Conservation (phyloP, 2,888 invertebrate species). For the Pachliopta kotzebuea region DNA sequence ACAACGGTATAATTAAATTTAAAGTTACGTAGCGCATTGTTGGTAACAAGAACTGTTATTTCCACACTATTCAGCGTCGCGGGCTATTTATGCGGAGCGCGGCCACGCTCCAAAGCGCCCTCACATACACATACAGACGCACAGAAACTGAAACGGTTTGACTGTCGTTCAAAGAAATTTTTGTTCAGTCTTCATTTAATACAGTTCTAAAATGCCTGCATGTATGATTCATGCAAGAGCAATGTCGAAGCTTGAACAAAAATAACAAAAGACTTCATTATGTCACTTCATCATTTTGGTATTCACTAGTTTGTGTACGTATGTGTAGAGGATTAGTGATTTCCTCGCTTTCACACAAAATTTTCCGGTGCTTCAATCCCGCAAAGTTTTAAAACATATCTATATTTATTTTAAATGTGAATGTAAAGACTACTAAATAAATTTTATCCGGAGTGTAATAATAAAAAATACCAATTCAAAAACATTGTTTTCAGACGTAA, state of each 20-base stretch:
- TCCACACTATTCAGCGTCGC: slow-evolving; percentile 4
- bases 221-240: background rate
- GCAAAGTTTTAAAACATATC: too few species aligned
- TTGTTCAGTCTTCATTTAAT: background rate
- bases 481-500: background rate
- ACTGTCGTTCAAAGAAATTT: background rate
- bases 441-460: too few species aligned
- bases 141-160: slow-evolving; percentile 2
- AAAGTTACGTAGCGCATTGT: slow-evolving; percentile 5
- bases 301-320: too few species aligned
- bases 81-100: slow-evolving; percentile 8
- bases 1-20: slow-evolving; percentile 10
- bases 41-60: slow-evolving; percentile 7
- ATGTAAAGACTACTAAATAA: too few species aligned
- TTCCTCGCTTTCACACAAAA: too few species aligned
- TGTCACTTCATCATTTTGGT: too few species aligned
- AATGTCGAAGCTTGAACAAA: background rate
- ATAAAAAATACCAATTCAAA: too few species aligned
- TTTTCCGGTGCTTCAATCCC: too few species aligned
- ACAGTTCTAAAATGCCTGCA: background rate
- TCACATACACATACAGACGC: background rate
- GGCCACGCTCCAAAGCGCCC: slow-evolving; percentile 8
- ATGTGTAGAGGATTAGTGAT: too few species aligned
- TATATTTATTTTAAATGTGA: too few species aligned
- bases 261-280: background rate